These are phyloP conservation scores for Ectobius pallidus DNA, from an alignment of 2,888 invertebrate genomes.

Conservation along the genomic window DNA sequence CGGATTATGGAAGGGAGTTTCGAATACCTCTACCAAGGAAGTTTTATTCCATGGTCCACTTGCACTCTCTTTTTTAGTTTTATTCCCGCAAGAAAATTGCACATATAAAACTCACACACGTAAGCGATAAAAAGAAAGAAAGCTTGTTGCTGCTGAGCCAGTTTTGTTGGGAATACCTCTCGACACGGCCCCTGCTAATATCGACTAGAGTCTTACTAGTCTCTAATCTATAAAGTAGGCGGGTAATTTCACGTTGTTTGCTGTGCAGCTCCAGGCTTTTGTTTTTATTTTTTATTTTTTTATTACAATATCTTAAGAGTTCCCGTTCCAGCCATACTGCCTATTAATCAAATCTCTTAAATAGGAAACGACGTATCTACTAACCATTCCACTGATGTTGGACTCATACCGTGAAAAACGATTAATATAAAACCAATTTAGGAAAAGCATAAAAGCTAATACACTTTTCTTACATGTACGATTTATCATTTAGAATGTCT, in stretches of 20 bases:
- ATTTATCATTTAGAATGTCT: not conserved
- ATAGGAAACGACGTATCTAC: slow-evolving; percentile 32
- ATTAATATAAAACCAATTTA: not conserved
- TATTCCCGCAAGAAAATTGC: not conserved
- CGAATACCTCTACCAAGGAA: too few species aligned
- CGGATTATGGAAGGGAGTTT: too few species aligned
- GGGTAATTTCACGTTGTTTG: slow-evolving; percentile 36
- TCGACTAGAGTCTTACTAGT: not conserved
- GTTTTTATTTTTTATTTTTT: slow-evolving; percentile 22
- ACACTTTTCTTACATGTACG: not conserved
- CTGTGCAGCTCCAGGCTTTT: slow-evolving; percentile 20
- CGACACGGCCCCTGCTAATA: not conserved
- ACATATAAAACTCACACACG: not conserved
- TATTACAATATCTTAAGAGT: slow-evolving; percentile 28
- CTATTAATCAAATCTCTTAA: slow-evolving; percentile 34
- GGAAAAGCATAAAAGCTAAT: not conserved
- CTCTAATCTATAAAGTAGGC: slow-evolving; percentile 34
- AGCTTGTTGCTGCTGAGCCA: not conserved
- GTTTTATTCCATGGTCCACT: too few species aligned
- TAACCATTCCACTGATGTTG: slow-evolving; percentile 15
- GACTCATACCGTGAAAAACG: not conserved
- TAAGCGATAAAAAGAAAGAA: not conserved
- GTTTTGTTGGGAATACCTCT: not conserved
- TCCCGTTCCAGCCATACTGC: slow-evolving; percentile 23
- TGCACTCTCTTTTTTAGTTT: not conserved